Conservation (phyloP, 1,140 invertebrate species). For the Drosophila subpulchrella region DNA sequence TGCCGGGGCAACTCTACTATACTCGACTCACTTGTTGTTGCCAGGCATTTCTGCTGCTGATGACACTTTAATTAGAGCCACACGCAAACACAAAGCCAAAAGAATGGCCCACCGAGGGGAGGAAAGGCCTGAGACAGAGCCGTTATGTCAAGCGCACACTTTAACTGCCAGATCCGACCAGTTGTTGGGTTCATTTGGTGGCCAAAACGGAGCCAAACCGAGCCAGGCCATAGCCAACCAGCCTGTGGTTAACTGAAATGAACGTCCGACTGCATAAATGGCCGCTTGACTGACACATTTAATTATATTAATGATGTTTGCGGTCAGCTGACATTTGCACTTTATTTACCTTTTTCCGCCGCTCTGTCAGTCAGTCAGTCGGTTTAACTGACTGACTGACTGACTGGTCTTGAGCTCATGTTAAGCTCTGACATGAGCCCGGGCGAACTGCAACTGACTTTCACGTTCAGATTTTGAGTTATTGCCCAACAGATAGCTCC, state of each 20-base stretch:
- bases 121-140: slow-evolving; percentile 46
- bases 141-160: slow-evolving; percentile 74
- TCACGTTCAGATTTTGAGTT: slow-evolving; percentile 55
- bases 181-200: slow-evolving; percentile 39
- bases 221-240: slow-evolving; percentile 17
- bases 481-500: slow-evolving; percentile 63
- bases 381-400: slow-evolving; percentile 34
- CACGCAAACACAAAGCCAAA: slow-evolving; percentile 74
- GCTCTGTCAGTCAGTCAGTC: slow-evolving; percentile 42
- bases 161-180: slow-evolving; percentile 58
- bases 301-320: slow-evolving; percentile 84
- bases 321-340: slow-evolving; percentile 84
- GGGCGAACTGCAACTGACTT: slow-evolving; percentile 20
- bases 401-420: slow-evolving; percentile 45
- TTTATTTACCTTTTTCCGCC: slow-evolving; percentile 67
- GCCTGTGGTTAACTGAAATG: slow-evolving; percentile 75
- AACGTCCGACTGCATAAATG: slow-evolving; percentile 78
- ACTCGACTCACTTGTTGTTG: slow-evolving; percentile 34
- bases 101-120: slow-evolving; percentile 20
- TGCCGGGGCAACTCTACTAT: slow-evolving; percentile 48
- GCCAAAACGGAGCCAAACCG: slow-evolving; percentile 8
- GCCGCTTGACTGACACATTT: slow-evolving; percentile 83
- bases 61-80: slow-evolving; percentile 83
- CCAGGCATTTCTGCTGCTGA: slow-evolving; percentile 64
- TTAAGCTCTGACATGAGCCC: slow-evolving; percentile 38